phyloP scores from a whole-genome alignment of 2,888 invertebrate species.

The Andrena flavipes region DNA sequence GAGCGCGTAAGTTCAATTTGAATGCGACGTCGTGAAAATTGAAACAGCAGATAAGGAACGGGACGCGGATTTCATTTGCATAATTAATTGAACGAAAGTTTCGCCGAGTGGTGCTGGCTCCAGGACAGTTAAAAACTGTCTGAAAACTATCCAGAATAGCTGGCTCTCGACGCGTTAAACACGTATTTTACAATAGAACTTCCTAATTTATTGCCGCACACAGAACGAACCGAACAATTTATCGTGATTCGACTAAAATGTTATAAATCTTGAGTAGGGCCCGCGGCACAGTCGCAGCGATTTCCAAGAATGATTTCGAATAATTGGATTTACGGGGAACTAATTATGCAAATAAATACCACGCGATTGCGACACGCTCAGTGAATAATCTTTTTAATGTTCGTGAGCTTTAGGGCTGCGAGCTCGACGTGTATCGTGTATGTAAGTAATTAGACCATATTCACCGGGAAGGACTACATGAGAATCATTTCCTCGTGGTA shows the following conservation, averaged over 20 bases:
- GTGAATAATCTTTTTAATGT: conserved; percentile 14
- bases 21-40: conserved; percentile 34
- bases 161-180: conserved; percentile 7
- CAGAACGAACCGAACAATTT: conserved; percentile 38
- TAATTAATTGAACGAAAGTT: conserved; percentile 62
- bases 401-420: neutral
- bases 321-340: conserved; percentile 39
- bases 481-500: too few species aligned
- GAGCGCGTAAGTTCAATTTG: conserved; percentile 33
- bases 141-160: conserved; percentile 32
- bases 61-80: conserved; percentile 50
- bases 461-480: too few species aligned
- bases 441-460: neutral
- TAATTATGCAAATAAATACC: conserved; percentile 47
- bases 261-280: conserved; percentile 37
- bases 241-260: conserved; percentile 34
- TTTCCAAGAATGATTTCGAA: conserved; percentile 29
- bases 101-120: conserved; percentile 1
- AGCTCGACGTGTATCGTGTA: neutral
- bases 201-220: conserved; percentile 40
- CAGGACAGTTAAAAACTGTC: conserved; percentile 45
- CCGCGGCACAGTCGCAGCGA: neutral
- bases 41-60: conserved; percentile 46
- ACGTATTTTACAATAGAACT: conserved; percentile 52
- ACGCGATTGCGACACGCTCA: conserved; percentile 15